Base-by-base conservation (phyloP, 2,113 vertebrate genomes). In the Muntiacus muntjak region DNA sequence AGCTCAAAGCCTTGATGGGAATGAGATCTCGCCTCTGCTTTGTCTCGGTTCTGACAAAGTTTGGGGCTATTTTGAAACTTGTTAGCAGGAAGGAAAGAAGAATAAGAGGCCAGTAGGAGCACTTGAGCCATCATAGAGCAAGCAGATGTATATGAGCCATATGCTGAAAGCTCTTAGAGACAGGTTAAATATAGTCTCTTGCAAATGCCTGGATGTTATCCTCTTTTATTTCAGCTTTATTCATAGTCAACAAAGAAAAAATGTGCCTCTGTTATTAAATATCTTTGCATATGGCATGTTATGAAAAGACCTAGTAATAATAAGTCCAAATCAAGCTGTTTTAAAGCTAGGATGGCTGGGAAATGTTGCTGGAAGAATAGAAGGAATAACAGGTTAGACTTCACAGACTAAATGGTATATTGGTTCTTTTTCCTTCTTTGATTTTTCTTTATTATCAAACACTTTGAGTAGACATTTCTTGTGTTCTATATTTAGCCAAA, bases 401-500 rank as follows among this genome's bases (percentile, higher is more conserved):
- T 98, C 58, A 79, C 47, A 82, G 13, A n/a, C 33, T 43, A 83
- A 97, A 57, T 7, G 47, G 91, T 5, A 12, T 94, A n/a, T 93
- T 71, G 4, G 6, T 83, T 95, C 85, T 93, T 92, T 43, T 60
- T 36, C 13, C 89, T 96, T 84, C 90, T 93, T 90, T 89, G 50
- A 97, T 95, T 95, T 81, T 96, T 88, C n/a, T 93, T 55, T 90
- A 62, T 87, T 92, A 97, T 97, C 95, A 87, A 62, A 95, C 67
- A 91, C 47, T 92, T 89, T 50, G 50, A 76, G 43, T 82, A 93
- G 95, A 95, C 43, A 45, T 91, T 54, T 88, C 93, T 97, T 93
- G 21, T 81, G 74, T 96, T 97, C 97, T 98, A 78, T 97, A 96
- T 97, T 98, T 97, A 97, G 89, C 57, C 40, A 89, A 67, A 97